Percentiles rank a stretch among this genome's conserved stretches.
Evolutionary conservation across 2,888 invertebrate genomes (phyloP).

Genomic region (Callosobruchus maculatus): DNA sequence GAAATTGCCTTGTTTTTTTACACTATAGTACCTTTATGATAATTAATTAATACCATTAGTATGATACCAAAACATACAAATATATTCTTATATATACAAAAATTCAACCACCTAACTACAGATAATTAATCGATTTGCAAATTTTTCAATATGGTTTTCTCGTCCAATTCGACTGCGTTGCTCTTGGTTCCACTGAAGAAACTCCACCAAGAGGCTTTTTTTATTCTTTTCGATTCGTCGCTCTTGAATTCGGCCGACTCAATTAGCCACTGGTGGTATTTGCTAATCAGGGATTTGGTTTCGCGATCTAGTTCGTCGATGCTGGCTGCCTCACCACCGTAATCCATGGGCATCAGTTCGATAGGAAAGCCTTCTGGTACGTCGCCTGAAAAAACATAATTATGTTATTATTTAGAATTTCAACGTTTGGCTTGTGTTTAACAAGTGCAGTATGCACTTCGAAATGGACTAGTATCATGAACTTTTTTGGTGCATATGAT

Average conservation of each 20-base stretch:
- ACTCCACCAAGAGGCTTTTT: constrained; percentile 45
- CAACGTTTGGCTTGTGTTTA: too few relatives aligned
- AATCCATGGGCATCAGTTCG: constrained; percentile 53
- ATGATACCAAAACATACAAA: not conserved
- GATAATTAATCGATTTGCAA: constrained; percentile 40
- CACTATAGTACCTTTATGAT: not conserved
- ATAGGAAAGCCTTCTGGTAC: constrained; percentile 43
- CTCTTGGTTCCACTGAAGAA: constrained; percentile 31
- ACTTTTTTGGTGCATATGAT: too few relatives aligned
- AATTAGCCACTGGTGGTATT: constrained; percentile 60
- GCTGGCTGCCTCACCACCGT: constrained; percentile 57
- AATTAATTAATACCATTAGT: not conserved
- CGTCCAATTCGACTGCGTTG: constrained; percentile 31
- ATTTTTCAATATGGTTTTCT: constrained; percentile 40
- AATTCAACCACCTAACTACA: not conserved
- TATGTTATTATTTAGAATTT: too few relatives aligned
- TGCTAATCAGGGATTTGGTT: constrained; percentile 55
- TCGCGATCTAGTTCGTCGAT: constrained; percentile 58
- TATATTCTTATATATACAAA: not conserved
- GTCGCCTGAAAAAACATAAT: constrained; percentile 31
- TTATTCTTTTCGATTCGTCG: constrained; percentile 44
- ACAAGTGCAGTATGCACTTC: too few relatives aligned
- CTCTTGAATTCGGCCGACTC: constrained; percentile 58
- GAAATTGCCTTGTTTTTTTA: not conserved
- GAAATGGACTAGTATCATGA: too few relatives aligned